Conservation (phyloP, 2,113 vertebrate species). For the Mormoops blainvillei region DNA sequence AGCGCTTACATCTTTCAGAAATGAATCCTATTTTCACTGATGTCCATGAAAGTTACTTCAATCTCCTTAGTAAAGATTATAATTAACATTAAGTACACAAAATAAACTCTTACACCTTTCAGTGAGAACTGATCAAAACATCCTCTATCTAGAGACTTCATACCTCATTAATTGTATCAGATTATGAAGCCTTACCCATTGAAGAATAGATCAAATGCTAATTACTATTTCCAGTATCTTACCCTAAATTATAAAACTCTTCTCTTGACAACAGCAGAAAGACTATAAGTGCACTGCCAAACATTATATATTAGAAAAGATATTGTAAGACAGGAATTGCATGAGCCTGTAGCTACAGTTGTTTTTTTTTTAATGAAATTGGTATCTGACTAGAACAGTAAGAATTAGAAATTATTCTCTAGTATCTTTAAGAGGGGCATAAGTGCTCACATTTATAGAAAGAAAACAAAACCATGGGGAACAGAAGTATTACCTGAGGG, state of each 20-base stretch:
- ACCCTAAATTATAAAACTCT: background rate
- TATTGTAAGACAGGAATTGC: background rate
- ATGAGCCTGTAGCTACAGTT: background rate
- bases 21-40: background rate
- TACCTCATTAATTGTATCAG: background rate
- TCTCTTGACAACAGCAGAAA: conserved; percentile 24
- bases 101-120: conserved; percentile 20
- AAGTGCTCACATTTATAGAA: conserved; percentile 58
- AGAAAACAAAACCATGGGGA: conserved; percentile 50
- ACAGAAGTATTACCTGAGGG: conserved; percentile 79
- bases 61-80: background rate
- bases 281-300: conserved; percentile 32
- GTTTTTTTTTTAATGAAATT: background rate
- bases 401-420: conserved; percentile 1
- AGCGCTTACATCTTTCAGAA: background rate
- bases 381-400: background rate
- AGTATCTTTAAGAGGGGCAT: conserved; percentile 11
- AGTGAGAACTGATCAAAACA: conserved; percentile 43
- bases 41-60: background rate
- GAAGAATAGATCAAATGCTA: conserved; percentile 37
- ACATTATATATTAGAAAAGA: conserved; percentile 4
- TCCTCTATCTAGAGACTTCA: background rate
- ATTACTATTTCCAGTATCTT: background rate
- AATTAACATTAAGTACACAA: conserved; percentile 36
- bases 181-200: background rate